phyloP scores from a whole-genome alignment of 2,888 invertebrate genomes.

The Eilema caniola region DNA sequence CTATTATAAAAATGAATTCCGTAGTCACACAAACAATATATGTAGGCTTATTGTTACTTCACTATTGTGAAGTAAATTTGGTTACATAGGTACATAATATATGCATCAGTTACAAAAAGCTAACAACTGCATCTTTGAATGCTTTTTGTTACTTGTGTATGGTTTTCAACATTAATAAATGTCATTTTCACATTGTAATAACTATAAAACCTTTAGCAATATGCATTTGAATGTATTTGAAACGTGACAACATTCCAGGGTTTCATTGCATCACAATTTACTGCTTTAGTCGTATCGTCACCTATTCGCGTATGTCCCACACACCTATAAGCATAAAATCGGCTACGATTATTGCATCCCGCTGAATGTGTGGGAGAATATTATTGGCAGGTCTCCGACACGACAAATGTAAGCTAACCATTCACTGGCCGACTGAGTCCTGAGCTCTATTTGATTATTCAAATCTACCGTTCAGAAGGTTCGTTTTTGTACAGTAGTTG shows the following conservation, averaged over 20 bases:
- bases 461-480: constrained; percentile 43
- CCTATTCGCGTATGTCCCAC: constrained; percentile 61
- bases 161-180: constrained; percentile 44
- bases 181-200: constrained; percentile 50
- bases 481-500: constrained; percentile 49
- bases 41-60: neutral
- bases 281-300: constrained; percentile 64
- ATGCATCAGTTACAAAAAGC: constrained; percentile 23
- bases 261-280: constrained; percentile 67
- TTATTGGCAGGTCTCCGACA: constrained; percentile 81
- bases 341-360: constrained; percentile 74
- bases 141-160: constrained; percentile 20
- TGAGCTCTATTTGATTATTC: constrained; percentile 44
- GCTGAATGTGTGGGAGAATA: constrained; percentile 82
- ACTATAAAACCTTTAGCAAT: constrained; percentile 52
- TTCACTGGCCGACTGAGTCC: constrained; percentile 62
- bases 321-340: constrained; percentile 76
- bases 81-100: constrained; percentile 12
- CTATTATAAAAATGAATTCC: neutral
- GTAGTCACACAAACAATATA: neutral
- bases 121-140: constrained; percentile 23
- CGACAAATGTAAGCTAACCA: constrained; percentile 69
- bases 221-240: constrained; percentile 59
- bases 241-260: constrained; percentile 64
- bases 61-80: constrained; percentile 13